Evolutionary conservation across 1,140 invertebrate genomes (phyloP), one percentile per base, ranked within the genome.

Genomic region (Pseudachorutes palmiensis): DNA sequence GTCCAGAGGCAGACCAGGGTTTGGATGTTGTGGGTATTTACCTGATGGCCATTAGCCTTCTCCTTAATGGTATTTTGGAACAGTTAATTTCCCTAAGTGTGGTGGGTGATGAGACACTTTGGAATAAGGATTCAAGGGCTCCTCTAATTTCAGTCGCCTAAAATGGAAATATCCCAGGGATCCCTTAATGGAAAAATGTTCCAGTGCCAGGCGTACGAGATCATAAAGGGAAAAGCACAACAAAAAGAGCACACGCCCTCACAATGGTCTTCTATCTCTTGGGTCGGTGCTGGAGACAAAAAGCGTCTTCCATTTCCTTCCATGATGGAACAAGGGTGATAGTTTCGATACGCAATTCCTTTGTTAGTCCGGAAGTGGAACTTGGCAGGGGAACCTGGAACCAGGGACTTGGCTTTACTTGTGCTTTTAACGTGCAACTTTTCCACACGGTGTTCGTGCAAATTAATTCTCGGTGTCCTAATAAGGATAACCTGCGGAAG

Each of bases 11-110:
- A 45, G 36, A 9, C 9, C 9, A 45, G 36, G 19, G 9, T 19
- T 22, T 14, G 24, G 5, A 55, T 55, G 12, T 55, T 55, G 24
- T 55, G 9, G 24, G 9, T 55, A 24, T 55, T 24, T 55, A 55
- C 51, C 51, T 55, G 24, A 22, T 5, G 24, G 12, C 51, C 24
- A 24, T 55, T 55, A 55, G 51, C 51, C 51, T 55, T 19, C 24
- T 24, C 12, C 36, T 19, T 45, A 45, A 12, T 45, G 9, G 36
- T 12, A 45, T 14, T 14, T 5, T 14, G 24, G 5, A 55, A 55
- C 51, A 55, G 51, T 55, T 55, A 55, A 55, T 55, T 55, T 55
- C 51, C 51, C 51, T 55, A 55, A 55, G 12, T 55, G 51, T 55
- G 5, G 12, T 14, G 3, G 24, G 51, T 14, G 51, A 14, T 55